Evolutionary conservation across 2,797 vertebrate species (phyloP), one percentile per base, ranked within the genome.

Genomic region (Ataeniobius toweri): DNA sequence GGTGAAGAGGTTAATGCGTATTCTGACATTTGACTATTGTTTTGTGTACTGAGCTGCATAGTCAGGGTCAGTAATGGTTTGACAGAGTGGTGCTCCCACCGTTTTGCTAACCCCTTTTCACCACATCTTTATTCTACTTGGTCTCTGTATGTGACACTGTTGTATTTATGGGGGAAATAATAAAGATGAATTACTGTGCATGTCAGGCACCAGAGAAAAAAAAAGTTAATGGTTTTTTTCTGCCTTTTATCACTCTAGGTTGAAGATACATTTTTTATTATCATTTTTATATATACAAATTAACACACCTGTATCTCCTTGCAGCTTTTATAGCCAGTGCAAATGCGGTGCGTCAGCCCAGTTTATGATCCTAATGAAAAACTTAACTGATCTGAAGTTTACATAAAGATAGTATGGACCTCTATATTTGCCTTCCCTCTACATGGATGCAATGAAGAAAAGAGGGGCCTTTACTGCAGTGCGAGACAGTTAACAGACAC

Each of bases 281-380:
- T 48, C n/a, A 9, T 39, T 65, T 41, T 50, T n/a, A 75, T 74
- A 55, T 51, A 39, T 80, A 72, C 86, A 91, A 91, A 87, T 84
- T 13, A 76, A 69, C 10, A 67, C 61, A 75, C 1, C 46, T n/a
- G 46, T 44, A 50, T 55, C 53, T 69, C 20, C 6, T 8, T 28
- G 26, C 26, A 22, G 72, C 24, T 50, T 87, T 77, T 67, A 88
- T 72, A 67, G 77, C 22, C 36, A 61, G 88, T 92, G 88, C 86
- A 93, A 92, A 93, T 75, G 24, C 26, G 75, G n/a, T 13, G 20
- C 36, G 28, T 72, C 73, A 36, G 55, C 48, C 51, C 14, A 68
- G 26, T 74, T 83, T 79, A 48, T 72, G 39, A 80, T 74, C 73
- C 76, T 53, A 39, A 61, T 74, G 14, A 70, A 80, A 48, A 48